phyloP scores from a whole-genome alignment of 2,888 invertebrate genomes.

The Temnothorax unifasciatus region DNA sequence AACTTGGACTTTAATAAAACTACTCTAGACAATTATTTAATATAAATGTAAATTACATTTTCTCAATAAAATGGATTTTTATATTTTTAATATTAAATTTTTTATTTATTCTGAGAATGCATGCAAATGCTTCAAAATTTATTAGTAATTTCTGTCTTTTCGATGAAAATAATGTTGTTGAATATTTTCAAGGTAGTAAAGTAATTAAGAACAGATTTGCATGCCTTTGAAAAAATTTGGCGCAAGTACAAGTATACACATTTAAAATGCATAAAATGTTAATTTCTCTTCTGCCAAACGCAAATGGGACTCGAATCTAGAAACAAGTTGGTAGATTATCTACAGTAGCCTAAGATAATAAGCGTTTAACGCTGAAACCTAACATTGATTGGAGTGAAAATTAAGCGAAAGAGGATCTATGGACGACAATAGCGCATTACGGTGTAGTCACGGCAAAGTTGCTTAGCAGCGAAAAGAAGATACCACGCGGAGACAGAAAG shows the following conservation, averaged over 20 bases:
- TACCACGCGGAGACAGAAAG: constrained; percentile 42
- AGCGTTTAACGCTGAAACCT: neutral
- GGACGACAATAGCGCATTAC: constrained; percentile 59
- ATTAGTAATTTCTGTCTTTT: neutral
- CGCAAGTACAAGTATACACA: neutral
- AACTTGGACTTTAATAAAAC: neutral
- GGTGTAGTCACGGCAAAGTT: constrained; percentile 55
- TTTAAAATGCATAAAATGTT: neutral
- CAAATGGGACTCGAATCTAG: neutral
- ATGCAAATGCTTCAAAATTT: neutral
- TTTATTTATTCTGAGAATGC: neutral
- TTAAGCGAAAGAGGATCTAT: constrained; percentile 56
- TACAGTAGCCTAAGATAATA: neutral
- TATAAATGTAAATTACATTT: neutral
- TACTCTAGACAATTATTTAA: neutral
- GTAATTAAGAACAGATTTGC: neutral
- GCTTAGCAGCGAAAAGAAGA: constrained; percentile 64
- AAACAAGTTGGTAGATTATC: constrained; percentile 9
- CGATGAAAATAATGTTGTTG: neutral
- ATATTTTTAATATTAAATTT: neutral
- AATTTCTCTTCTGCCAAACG: neutral
- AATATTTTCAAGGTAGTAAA: constrained; percentile 1
- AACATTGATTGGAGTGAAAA: constrained; percentile 39
- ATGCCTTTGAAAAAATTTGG: neutral
- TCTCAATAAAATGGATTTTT: neutral